phyloP scores from a whole-genome alignment of 2,888 invertebrate species.

The Cheilosia grossa region DNA sequence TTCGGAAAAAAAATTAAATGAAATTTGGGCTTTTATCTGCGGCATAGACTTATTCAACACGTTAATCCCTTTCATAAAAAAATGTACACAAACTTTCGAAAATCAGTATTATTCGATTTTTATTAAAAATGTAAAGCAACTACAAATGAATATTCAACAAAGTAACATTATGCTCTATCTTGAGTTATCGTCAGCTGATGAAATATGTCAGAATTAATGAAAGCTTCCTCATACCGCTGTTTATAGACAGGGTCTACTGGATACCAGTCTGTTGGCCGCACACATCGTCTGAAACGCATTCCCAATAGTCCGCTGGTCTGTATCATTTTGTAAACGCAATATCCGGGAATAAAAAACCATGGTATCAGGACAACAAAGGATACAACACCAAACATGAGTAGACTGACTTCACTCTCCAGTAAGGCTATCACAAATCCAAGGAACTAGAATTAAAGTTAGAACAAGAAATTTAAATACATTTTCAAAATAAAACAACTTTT shows the following conservation, averaged over 20 bases:
- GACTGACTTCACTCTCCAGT: neutral
- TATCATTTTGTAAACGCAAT: constrained; percentile 76
- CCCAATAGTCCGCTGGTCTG: constrained; percentile 55
- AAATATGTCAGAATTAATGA: constrained; percentile 79
- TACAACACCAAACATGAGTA: neutral
- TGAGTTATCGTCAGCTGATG: constrained; percentile 78
- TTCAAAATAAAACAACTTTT: neutral
- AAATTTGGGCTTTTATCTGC: too few relatives aligned
- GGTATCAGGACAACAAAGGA: constrained; percentile 76
- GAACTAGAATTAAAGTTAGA: neutral
- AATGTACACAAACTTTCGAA: too few relatives aligned
- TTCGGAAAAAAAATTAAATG: too few relatives aligned
- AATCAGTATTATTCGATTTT: too few relatives aligned
- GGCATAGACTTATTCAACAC: too few relatives aligned
- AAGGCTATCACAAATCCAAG: neutral
- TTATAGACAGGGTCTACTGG: constrained; percentile 68
- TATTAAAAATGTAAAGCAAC: neutral
- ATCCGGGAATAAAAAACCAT: constrained; percentile 79
- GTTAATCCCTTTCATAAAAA: too few relatives aligned
- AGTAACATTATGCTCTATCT: neutral
- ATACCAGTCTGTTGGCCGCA: constrained; percentile 75
- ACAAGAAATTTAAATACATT: neutral
- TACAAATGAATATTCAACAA: too few relatives aligned
- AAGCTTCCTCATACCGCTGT: constrained; percentile 67
- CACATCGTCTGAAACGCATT: constrained; percentile 55